Evolutionary conservation across 35 echinoderm and acorn worm species (phyloP).

Genomic region (Apostichopus parvimensis): DNA sequence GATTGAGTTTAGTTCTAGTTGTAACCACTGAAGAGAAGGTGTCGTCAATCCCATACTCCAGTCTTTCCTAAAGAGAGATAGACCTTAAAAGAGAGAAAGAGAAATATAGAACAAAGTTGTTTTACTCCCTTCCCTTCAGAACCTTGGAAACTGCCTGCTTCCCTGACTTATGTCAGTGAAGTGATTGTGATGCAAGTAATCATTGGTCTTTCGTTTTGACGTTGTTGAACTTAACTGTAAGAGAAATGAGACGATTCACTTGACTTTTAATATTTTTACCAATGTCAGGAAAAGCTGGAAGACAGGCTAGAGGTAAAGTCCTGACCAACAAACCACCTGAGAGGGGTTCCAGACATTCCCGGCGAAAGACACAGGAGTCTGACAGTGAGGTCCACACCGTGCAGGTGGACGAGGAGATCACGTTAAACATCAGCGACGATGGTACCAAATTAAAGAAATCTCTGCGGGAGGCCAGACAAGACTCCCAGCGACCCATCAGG

Average conservation of each 20-base stretch:
- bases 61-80: no score
- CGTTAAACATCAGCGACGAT: conserved; percentile 55
- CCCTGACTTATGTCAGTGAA: no score
- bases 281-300: conserved; percentile 22
- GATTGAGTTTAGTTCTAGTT: no score
- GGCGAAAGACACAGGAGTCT: neutral
- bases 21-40: no score
- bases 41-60: no score
- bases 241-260: neutral
- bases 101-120: no score
- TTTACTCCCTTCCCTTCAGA: no score
- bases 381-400: conserved; percentile 36
- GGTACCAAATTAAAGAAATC: neutral
- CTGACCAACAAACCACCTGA: conserved; percentile 3
- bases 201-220: no score
- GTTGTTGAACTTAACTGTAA: no score
- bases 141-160: no score
- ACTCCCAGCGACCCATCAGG: neutral
- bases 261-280: neutral
- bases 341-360: conserved; percentile 6
- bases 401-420: conserved; percentile 47
- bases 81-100: no score
- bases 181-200: no score
- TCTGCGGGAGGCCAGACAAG: neutral
- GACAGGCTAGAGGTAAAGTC: neutral